These are phyloP conservation scores for Rhizoglyphus robini DNA, from an alignment of 1,140 invertebrate species.

Conservation along the genomic window DNA sequence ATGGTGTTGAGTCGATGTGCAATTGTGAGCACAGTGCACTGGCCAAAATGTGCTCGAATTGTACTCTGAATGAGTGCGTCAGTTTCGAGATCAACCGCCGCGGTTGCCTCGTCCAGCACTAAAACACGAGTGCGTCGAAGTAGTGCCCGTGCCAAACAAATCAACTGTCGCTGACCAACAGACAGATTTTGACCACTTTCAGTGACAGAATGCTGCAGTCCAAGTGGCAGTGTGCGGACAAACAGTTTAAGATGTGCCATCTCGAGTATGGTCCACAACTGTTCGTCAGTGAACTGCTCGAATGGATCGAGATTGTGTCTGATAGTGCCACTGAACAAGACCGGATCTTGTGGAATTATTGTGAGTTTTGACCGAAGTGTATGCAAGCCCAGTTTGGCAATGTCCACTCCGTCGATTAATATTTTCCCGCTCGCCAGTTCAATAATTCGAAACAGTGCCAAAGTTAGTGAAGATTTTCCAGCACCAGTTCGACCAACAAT, in stretches of 20 bases:
- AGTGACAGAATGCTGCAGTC: slow-evolving; percentile 66
- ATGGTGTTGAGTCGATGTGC: slow-evolving; percentile 61
- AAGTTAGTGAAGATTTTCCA: no score
- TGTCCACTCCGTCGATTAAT: no score
- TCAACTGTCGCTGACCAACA: no score
- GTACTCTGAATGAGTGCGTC: neutral
- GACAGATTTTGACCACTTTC: slow-evolving; percentile 61
- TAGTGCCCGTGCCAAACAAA: slow-evolving; percentile 41
- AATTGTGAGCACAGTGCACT: slow-evolving; percentile 36
- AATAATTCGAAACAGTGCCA: no score
- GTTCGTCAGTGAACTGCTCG: slow-evolving; percentile 48
- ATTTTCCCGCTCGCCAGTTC: slow-evolving; percentile 55
- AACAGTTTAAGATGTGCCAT: no score
- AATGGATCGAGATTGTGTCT: slow-evolving; percentile 79
- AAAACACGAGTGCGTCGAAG: slow-evolving; percentile 43
- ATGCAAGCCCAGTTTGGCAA: slow-evolving; percentile 47
- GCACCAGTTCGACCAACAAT: no score
- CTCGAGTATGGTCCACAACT: no score
- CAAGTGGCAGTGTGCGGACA: no score
- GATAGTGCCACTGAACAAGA: slow-evolving; percentile 72
- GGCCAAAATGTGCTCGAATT: no score
- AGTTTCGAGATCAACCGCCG: no score
- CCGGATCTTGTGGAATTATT: slow-evolving; percentile 87
- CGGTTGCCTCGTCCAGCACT: slow-evolving; percentile 38
- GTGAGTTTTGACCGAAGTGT: slow-evolving; percentile 64